A percentile compares a stretch with the other conserved stretches of the same genome.
These are phyloP conservation scores for Trichoplusia ni DNA, from an alignment of 1,140 invertebrate species.

Conservation along the genomic window DNA sequence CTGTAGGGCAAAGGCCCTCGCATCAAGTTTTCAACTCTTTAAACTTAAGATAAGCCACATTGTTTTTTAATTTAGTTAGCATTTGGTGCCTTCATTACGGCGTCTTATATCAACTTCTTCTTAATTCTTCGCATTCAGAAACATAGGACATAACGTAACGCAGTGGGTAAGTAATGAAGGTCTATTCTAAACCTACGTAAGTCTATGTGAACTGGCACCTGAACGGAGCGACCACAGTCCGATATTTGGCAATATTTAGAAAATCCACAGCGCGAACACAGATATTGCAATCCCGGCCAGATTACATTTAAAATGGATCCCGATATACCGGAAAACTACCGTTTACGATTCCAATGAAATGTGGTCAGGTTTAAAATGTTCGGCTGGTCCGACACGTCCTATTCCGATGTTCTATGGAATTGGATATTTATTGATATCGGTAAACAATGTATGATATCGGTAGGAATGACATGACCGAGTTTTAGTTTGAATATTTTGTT, in stretches of 20 bases:
- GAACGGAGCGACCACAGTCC: slow-evolving; percentile 11
- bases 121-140: no score
- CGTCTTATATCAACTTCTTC: no score
- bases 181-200: not conserved
- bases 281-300: slow-evolving; percentile 25
- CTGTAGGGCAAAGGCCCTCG: no score
- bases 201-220: slow-evolving; percentile 17
- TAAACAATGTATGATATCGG: no score
- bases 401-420: not conserved
- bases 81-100: no score
- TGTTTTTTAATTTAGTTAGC: no score
- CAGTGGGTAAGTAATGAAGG: no score
- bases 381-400: not conserved
- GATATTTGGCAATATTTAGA: slow-evolving; percentile 33
- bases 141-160: no score
- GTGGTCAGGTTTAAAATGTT: slow-evolving; percentile 2
- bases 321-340: slow-evolving; percentile 16
- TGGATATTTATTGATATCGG: not conserved
- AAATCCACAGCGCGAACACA: slow-evolving; percentile 7
- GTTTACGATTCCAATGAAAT: not conserved
- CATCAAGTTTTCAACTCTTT: no score
- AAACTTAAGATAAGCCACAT: no score
- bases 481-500: no score
- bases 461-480: no score
- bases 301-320: slow-evolving; percentile 32